phyloP scores from a whole-genome alignment of 2,113 vertebrate species.

The Connochaetes taurinus region DNA sequence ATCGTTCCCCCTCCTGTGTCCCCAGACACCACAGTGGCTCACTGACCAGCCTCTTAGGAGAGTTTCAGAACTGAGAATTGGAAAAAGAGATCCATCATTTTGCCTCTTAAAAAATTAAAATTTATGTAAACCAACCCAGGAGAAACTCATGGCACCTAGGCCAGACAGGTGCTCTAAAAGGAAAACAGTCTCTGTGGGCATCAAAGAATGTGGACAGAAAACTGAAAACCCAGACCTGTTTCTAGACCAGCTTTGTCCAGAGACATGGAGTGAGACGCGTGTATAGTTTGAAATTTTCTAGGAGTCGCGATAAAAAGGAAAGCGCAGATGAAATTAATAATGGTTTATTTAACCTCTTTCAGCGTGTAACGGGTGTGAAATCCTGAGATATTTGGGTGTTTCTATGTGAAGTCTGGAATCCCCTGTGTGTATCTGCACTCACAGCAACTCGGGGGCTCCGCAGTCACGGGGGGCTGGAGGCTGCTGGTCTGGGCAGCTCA shows the following conservation, averaged over 20 bases:
- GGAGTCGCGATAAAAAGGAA: background rate
- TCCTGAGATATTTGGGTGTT: background rate
- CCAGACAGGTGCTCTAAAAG: background rate
- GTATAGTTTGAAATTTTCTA: background rate
- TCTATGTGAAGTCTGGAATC: background rate
- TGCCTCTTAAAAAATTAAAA: background rate
- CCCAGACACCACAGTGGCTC: background rate
- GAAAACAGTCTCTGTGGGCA: background rate
- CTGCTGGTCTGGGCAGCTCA: background rate
- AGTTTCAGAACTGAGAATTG: background rate
- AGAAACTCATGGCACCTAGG: background rate
- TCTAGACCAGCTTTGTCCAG: background rate
- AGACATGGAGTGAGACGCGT: background rate
- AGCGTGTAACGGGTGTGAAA: background rate
- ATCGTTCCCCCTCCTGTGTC: accelerated
- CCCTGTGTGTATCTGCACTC: too few species aligned
- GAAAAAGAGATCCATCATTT: background rate
- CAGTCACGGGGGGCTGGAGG: background rate
- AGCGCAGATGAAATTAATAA: background rate
- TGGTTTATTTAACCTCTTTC: background rate
- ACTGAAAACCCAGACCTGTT: background rate
- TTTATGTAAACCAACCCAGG: background rate
- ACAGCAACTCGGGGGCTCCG: background rate
- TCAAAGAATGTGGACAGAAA: background rate
- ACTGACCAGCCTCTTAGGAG: background rate